These are phyloP conservation scores for Drosophila nigrodunni DNA, from an alignment of 1,140 invertebrate genomes.

Conservation along the genomic window DNA sequence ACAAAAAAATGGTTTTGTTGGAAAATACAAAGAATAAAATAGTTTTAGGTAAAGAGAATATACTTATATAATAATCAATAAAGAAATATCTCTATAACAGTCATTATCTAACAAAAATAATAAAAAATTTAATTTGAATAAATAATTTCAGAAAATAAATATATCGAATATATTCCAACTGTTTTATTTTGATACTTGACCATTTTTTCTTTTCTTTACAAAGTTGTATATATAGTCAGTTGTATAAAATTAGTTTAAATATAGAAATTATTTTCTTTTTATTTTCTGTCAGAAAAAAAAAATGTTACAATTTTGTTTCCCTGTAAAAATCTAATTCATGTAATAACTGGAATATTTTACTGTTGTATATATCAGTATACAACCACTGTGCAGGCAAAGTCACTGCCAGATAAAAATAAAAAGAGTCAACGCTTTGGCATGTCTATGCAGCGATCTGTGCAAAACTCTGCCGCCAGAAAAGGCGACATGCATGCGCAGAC, in stretches of 20 bases:
- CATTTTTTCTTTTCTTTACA: too few relatives aligned
- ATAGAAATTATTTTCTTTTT: too few relatives aligned
- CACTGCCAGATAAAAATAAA: slow-evolving; percentile 78
- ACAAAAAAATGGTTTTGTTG: not conserved
- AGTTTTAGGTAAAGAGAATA: not conserved
- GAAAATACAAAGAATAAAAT: not conserved
- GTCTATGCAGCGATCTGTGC: slow-evolving; percentile 71
- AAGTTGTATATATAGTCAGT: too few relatives aligned
- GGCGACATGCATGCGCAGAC: slow-evolving; percentile 77
- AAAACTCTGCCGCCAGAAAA: slow-evolving; percentile 57
- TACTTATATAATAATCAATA: not conserved
- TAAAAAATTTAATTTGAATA: too few relatives aligned
- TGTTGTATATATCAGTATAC: not conserved
- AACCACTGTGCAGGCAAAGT: slow-evolving; percentile 65
- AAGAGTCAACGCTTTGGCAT: slow-evolving; percentile 80
- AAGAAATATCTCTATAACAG: not conserved
- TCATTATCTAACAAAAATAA: not conserved
- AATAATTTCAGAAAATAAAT: too few relatives aligned
- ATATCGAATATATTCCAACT: too few relatives aligned
- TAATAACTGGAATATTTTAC: too few relatives aligned
- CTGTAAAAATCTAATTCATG: too few relatives aligned
- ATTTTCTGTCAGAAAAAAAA: too few relatives aligned
- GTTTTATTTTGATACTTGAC: too few relatives aligned
- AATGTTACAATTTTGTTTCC: too few relatives aligned
- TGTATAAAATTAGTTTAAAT: too few relatives aligned